Base-by-base conservation (phyloP, 64 coral and sea anemone genomes). In the Stylophora pistillata region DNA sequence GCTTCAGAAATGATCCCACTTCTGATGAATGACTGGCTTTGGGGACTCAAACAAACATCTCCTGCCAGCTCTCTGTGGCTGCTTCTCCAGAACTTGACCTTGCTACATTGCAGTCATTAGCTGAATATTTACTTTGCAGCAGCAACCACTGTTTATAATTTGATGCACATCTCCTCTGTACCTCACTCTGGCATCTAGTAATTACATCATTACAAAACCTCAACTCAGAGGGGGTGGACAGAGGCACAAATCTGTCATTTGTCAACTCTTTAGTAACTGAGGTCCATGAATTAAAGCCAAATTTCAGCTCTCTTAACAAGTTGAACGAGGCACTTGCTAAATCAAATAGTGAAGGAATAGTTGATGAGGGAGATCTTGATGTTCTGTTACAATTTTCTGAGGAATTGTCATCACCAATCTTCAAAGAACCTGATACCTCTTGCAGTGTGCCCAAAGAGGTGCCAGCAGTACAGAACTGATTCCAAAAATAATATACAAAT, bases 401-500 rank as follows among this genome's bases (percentile, higher is more conserved):
- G 26, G 79, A 41, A 33, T 0, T 82, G 21, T 72, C 74, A 9
- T 64, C 17, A 26, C 20, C 71, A n/a, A 33, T 93, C 26, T 52
- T 76, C 10, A 53, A 53, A 1, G 37, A 84, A 56, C 59, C 69
- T 30, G 88, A 29, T 13, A 29, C 69, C 41, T 74, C 70, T 58
- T 26, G 63, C 25, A 89, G 57, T 30, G n/a, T 89, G 10, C 75
- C 77, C 56, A 25, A 10, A 10, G 31, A 33, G 37, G 68, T 72
- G 37, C 70, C 31, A 75, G 55, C 71, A 21, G 69, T 4, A 68
- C 88, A 93, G 77, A 70, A 84, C 21, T 71, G 17, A 63, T 77
- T 89, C 86, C 86, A 93, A 6, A 83, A 23, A 32, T 89, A 74
- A 82, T 76, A 93, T 13, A 93, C 56, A 56, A 81, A 86, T 33